These are phyloP conservation scores for Plebejus melissa DNA, from an alignment of 2,888 invertebrate species.

Conservation along the genomic window DNA sequence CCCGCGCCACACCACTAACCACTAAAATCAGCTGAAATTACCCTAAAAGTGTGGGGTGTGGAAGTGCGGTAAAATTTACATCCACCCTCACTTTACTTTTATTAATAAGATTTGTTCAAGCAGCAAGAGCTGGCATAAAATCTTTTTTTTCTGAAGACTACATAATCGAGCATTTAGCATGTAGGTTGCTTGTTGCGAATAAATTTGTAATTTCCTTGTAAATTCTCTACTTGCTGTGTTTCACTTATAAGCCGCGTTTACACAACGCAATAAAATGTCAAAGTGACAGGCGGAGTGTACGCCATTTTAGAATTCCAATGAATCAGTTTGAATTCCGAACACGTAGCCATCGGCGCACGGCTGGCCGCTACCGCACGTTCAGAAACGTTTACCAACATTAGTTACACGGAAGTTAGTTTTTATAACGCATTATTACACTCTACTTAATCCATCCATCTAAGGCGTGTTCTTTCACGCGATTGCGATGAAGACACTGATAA, in stretches of 20 bases:
- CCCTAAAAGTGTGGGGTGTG: too few relatives aligned
- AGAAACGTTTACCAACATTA: conserved; percentile 33
- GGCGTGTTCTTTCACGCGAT: conserved; percentile 10
- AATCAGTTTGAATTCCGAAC: conserved; percentile 63
- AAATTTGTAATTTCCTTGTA: conserved; percentile 35
- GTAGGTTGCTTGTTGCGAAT: conserved; percentile 30
- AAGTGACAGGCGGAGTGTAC: conserved; percentile 50
- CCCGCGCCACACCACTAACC: too few relatives aligned
- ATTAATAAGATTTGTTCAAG: too few relatives aligned
- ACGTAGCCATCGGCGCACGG: conserved; percentile 50
- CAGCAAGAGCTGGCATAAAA: background rate
- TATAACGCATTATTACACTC: conserved; percentile 28
- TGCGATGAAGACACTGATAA: conserved; percentile 17
- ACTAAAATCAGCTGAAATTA: too few relatives aligned
- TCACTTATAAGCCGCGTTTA: conserved; percentile 34
- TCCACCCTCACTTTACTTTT: too few relatives aligned
- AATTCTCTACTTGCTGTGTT: conserved; percentile 38
- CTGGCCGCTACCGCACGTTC: conserved; percentile 44
- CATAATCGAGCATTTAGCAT: background rate
- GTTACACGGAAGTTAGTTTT: conserved; percentile 36
- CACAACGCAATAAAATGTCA: conserved; percentile 41
- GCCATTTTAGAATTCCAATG: conserved; percentile 66
- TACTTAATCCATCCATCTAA: conserved; percentile 27
- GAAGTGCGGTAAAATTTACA: too few relatives aligned
- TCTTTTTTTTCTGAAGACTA: background rate